A percentile compares a stretch with the other conserved stretches of the same genome.
Evolutionary conservation across 2,797 vertebrate genomes (phyloP).

Genomic region (Malurus splendens): DNA sequence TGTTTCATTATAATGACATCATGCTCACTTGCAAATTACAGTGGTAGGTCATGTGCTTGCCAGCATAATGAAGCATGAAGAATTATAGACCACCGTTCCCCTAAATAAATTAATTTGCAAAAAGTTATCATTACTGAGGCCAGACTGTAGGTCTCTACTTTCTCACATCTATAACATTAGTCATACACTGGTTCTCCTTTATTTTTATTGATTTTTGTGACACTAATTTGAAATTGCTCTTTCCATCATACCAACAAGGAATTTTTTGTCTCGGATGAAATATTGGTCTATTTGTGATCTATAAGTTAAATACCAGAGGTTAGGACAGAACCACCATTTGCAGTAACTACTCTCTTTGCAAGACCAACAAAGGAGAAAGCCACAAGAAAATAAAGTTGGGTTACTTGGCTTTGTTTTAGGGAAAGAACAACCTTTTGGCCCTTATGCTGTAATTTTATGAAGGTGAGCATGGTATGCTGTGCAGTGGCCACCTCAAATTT

Average conservation of each 20-base stretch:
- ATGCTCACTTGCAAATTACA: constrained; percentile 34
- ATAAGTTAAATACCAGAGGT: background rate
- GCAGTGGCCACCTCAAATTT: background rate
- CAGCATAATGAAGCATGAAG: constrained; percentile 21
- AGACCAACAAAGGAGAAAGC: background rate
- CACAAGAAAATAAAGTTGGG: background rate
- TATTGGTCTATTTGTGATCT: background rate
- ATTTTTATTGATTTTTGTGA: background rate
- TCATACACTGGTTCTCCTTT: background rate
- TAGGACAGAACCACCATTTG: background rate
- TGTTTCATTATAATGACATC: constrained; percentile 58
- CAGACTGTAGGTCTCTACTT: background rate
- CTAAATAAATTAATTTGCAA: constrained; percentile 29
- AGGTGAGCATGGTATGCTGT: fast-evolving
- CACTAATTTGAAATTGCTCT: background rate
- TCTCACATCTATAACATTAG: background rate
- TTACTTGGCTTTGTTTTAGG: background rate
- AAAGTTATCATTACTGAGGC: background rate
- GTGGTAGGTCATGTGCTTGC: constrained; percentile 1
- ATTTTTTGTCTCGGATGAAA: background rate
- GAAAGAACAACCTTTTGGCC: background rate
- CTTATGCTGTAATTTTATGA: background rate
- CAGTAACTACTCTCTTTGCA: background rate
- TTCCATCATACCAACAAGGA: background rate
- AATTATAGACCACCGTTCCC: background rate